Evolutionary conservation across 2,113 vertebrate genomes (phyloP), one percentile per base, ranked within the genome.

Genomic region (Platichthys flesus): DNA sequence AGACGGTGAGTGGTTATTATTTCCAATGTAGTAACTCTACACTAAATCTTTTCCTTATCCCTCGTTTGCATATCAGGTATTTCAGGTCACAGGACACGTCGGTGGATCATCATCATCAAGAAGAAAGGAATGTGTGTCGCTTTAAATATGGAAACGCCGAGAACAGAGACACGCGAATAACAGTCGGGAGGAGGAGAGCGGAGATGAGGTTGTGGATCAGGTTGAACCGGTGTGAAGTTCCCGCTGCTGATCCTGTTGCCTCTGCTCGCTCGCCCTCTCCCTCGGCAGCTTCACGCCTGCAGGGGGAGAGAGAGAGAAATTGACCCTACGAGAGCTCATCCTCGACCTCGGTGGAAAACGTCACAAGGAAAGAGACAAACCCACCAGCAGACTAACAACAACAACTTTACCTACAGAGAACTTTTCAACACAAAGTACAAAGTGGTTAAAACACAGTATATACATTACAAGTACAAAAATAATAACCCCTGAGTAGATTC

Each of bases 221-320:
- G 83, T 78, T 21, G 18, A 52, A 61, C 77, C 6, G 61, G 82
- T 77, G 73, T 49, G 2, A 69, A 67, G 56, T 26, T 9, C 15
- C 49, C 28, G 9, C 9, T 40, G 9, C 40, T 3, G 40, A 13
- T 40, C 40, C 57, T 49, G 5, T 16, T 10, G 8, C 23, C 28
- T 3, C 40, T 42, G 9, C 40, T 37, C 35, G 35, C 35, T 37
- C 24, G 24, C 24, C 24, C 24, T 24, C 3, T 31, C 13, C 16
- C 35, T n/a, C 40, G 3, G 10, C 21, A 2, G 49, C 51, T 71
- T 31, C 49, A 52, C 15, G 13, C 8, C 6, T 9, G 9, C 35
- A 37, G 24, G 24, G 24, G 24, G 24, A 24, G 24, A 24, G 24
- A 24, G 24, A 24, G 31, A 35, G 31, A 35, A 35, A 35, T 8